Evolutionary conservation across 2,113 vertebrate genomes (phyloP).

Genomic region (Ailurus styani): DNA sequence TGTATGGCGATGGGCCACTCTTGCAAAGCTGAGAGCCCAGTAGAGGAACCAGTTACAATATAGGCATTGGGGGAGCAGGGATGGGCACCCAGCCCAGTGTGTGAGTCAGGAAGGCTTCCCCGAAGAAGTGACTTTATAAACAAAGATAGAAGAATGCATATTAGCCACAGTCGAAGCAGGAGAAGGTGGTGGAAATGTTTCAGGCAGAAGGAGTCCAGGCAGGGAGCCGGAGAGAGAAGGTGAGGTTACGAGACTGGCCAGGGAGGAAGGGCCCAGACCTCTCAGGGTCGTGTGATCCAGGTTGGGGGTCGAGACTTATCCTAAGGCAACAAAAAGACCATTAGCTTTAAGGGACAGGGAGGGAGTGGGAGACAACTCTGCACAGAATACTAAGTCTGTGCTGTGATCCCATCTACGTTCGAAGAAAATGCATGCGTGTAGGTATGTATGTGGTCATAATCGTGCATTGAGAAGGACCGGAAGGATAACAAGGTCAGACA

Average conservation of each 20-base stretch:
- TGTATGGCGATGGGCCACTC: not conserved
- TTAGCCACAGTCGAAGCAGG: not conserved
- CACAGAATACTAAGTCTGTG: not conserved
- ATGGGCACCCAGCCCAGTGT: not conserved
- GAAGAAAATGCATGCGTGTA: not conserved
- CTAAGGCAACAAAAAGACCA: not conserved
- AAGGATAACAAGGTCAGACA: not conserved
- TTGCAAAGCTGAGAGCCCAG: not conserved
- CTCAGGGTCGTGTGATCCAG: not conserved
- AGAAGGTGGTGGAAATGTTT: not conserved
- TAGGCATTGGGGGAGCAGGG: not conserved
- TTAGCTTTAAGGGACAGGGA: not conserved
- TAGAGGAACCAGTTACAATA: not conserved
- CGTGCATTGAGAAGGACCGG: not conserved
- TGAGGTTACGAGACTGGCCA: fast-evolving
- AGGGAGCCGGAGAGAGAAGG: not conserved
- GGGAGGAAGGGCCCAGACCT: not conserved
- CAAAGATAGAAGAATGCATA: not conserved
- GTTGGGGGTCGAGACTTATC: not conserved
- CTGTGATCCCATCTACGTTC: not conserved
- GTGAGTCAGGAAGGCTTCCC: not conserved
- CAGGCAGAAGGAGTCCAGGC: not conserved
- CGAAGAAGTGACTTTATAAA: not conserved
- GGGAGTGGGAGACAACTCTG: not conserved
- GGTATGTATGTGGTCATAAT: too few species aligned